Percentiles rank a stretch among this genome's conserved stretches.
phyloP scores from a whole-genome alignment of 1,140 invertebrate species.

The Drosophila mauritiana region DNA sequence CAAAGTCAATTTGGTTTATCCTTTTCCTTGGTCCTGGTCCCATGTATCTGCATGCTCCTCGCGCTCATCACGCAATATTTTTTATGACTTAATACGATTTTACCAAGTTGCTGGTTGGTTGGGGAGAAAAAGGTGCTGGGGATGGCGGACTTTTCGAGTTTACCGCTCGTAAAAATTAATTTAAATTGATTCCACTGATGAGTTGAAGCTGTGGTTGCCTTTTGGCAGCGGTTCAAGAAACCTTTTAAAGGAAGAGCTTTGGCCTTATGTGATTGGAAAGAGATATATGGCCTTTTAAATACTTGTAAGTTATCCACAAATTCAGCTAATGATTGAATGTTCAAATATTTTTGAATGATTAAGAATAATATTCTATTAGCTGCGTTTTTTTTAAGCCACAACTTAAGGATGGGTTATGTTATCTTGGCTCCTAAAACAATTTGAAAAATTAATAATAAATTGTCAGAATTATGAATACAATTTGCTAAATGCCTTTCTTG shows the following conservation, averaged over 20 bases:
- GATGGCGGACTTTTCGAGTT: constrained; percentile 40
- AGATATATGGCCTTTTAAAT: constrained; percentile 3
- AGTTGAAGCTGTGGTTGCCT: constrained; percentile 6
- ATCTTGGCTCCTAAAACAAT: too few relatives aligned
- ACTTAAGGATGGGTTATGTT: too few relatives aligned
- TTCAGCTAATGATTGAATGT: neutral
- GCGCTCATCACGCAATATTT: constrained; percentile 21
- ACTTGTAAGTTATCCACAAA: neutral
- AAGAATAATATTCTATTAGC: too few relatives aligned
- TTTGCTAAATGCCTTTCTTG: neutral
- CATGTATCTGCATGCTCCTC: constrained; percentile 8
- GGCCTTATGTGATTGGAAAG: neutral
- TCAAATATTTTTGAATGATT: neutral
- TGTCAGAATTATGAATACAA: too few relatives aligned
- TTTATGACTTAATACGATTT: constrained; percentile 73
- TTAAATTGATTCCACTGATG: constrained; percentile 67
- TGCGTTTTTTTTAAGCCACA: too few relatives aligned
- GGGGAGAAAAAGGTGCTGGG: neutral
- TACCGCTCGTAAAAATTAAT: constrained; percentile 72
- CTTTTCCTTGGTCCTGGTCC: constrained; percentile 25
- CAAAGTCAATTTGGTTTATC: constrained; percentile 71
- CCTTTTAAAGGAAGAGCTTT: neutral
- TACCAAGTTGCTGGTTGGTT: constrained; percentile 25
- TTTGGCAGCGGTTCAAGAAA: constrained; percentile 26
- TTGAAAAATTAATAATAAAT: too few relatives aligned